These are phyloP conservation scores for Pollimyrus isidori DNA, from an alignment of 2,113 vertebrate genomes.

Conservation along the genomic window DNA sequence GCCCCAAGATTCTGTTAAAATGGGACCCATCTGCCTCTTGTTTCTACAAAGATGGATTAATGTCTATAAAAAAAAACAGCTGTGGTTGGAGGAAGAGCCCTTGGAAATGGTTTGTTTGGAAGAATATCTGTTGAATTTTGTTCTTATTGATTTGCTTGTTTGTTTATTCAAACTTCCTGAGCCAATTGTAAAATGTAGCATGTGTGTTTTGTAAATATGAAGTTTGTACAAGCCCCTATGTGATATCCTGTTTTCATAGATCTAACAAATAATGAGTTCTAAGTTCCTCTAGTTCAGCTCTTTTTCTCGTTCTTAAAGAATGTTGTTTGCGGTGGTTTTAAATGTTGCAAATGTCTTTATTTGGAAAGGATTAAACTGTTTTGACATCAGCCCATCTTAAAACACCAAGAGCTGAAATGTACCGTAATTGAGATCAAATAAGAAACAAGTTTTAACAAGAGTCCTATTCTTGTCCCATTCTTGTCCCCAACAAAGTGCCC, in stretches of 20 bases:
- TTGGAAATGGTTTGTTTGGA: not conserved
- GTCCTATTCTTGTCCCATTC: not conserved
- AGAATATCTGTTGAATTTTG: not conserved
- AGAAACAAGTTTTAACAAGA: not conserved
- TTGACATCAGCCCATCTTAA: not conserved
- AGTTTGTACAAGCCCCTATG: not conserved
- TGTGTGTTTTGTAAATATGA: not conserved
- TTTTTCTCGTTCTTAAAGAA: not conserved
- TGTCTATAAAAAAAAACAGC: not conserved
- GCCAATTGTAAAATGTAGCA: not conserved
- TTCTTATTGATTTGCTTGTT: not conserved
- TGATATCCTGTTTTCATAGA: not conserved
- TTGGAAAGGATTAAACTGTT: not conserved
- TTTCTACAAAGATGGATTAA: not conserved
- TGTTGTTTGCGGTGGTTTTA: not conserved
- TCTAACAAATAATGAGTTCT: not conserved
- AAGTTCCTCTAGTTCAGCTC: not conserved
- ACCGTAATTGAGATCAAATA: not conserved
- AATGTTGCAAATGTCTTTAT: not conserved
- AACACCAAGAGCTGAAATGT: not conserved
- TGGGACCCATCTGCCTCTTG: not conserved
- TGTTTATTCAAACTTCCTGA: not conserved
- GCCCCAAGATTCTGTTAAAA: not conserved
- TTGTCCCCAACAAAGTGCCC: not conserved
- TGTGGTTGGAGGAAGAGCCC: not conserved